Conservation (phyloP, 2,113 vertebrate species). For the Acrocephalus arundinaceus region DNA sequence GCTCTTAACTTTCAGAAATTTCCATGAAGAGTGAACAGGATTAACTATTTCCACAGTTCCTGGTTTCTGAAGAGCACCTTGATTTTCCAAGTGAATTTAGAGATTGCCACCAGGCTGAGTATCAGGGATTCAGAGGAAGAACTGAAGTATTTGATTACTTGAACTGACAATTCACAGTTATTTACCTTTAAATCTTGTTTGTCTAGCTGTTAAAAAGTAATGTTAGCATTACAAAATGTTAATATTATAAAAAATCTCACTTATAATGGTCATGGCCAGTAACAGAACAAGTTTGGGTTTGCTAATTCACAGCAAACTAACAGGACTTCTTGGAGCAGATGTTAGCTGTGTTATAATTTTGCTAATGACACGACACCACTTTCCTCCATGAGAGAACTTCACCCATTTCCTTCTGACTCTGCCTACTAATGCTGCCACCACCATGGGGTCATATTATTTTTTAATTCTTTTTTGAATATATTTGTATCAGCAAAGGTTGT, state of each 20-base stretch:
- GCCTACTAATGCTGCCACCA: neutral
- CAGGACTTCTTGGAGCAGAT: neutral
- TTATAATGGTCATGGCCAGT: neutral
- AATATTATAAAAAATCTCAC: neutral
- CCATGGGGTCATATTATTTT: neutral
- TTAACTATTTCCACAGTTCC: slow-evolving; percentile 5
- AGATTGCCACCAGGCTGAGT: neutral
- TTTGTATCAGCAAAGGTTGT: neutral
- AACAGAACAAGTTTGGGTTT: neutral
- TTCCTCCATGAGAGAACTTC: neutral
- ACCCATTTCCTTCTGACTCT: neutral
- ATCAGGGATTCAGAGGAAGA: neutral
- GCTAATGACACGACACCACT: neutral
- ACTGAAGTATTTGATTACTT: neutral
- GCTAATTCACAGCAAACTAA: neutral
- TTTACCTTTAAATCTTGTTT: neutral
- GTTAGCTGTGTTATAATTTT: neutral
- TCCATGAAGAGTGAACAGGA: neutral
- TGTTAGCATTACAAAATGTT: neutral
- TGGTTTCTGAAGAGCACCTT: neutral
- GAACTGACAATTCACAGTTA: neutral
- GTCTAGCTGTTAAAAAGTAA: neutral
- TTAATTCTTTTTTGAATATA: neutral
- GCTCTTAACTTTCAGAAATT: neutral
- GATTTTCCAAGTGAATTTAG: slow-evolving; percentile 3